These are phyloP conservation scores for Gymnorhina tibicen DNA, from an alignment of 2,113 vertebrate genomes.

Conservation along the genomic window DNA sequence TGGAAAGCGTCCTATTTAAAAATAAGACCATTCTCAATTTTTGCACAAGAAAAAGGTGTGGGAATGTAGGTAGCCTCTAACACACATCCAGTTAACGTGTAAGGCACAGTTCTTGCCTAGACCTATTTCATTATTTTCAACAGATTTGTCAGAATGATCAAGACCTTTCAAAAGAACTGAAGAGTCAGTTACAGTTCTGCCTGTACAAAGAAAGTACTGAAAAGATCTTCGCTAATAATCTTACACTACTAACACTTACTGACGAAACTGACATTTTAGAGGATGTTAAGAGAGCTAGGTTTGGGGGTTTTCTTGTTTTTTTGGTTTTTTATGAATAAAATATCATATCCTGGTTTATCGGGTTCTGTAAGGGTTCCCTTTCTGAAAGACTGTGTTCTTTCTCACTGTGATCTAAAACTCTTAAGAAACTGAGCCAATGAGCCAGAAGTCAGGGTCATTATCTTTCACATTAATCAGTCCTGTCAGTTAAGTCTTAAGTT, in stretches of 20 bases:
- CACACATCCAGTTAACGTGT: background rate
- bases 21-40: background rate
- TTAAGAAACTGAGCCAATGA: constrained; percentile 47
- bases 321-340: background rate
- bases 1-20: background rate
- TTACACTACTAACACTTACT: background rate
- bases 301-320: background rate
- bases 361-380: background rate
- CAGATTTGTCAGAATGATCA: background rate
- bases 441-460: constrained; percentile 45
- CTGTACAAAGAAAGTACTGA: background rate
- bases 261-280: background rate
- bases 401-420: constrained; percentile 12
- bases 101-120: background rate
- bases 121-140: background rate
- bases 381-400: background rate
- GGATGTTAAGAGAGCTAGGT: background rate
- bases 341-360: background rate
- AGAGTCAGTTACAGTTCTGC: background rate
- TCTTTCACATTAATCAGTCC: constrained; percentile 32
- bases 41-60: background rate
- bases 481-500: constrained; percentile 55
- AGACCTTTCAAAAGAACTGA: background rate
- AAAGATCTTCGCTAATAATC: background rate
- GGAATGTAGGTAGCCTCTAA: background rate